These are phyloP conservation scores for Subacronicta megacephala DNA, from an alignment of 2,888 invertebrate species.

Conservation along the genomic window DNA sequence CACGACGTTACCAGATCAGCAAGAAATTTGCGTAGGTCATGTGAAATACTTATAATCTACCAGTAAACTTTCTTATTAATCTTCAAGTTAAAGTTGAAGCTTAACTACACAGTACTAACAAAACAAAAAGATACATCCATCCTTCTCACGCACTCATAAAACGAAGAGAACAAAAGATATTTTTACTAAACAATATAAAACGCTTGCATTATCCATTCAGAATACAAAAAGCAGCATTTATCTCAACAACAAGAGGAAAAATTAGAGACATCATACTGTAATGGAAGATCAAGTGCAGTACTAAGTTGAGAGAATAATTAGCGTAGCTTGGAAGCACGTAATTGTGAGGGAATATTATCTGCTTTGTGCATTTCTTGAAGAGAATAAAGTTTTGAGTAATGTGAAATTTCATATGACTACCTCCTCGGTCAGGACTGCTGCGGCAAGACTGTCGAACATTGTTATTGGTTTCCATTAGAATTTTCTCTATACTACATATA, in stretches of 20 bases:
- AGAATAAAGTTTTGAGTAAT: too few relatives aligned
- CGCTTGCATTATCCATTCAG: constrained; percentile 66
- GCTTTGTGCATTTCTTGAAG: constrained; percentile 8
- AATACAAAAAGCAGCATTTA: constrained; percentile 71
- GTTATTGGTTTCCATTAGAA: too few relatives aligned
- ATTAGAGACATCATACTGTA: constrained; percentile 56
- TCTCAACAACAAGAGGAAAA: constrained; percentile 69
- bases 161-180: constrained; percentile 18
- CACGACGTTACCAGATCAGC: too few relatives aligned
- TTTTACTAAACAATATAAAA: constrained; percentile 59
- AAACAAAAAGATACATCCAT: neutral
- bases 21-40: too few relatives aligned
- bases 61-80: too few relatives aligned
- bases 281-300: constrained; percentile 73
- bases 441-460: too few relatives aligned
- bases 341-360: constrained; percentile 47
- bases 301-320: constrained; percentile 78
- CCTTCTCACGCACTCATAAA: neutral
- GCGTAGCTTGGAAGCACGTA: constrained; percentile 57
- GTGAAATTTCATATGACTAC: too few relatives aligned
- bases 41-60: too few relatives aligned
- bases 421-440: too few relatives aligned
- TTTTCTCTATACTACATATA: too few relatives aligned
- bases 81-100: too few relatives aligned
- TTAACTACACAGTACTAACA: too few relatives aligned